Evolutionary conservation across 1,140 invertebrate genomes (phyloP).

Genomic region (Asobara japonica): DNA sequence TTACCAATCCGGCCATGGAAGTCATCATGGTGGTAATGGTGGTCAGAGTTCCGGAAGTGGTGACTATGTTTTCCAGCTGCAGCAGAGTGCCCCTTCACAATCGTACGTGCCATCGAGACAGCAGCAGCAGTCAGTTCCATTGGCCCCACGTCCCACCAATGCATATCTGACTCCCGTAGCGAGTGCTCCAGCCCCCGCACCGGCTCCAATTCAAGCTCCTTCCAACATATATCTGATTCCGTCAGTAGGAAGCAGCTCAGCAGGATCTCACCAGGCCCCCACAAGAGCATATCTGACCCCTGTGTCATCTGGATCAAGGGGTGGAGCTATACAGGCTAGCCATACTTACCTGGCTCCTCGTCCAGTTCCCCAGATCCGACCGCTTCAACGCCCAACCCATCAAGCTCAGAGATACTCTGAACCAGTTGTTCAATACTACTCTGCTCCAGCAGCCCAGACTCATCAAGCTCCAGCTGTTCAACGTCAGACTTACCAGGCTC

Average conservation of each 20-base stretch:
- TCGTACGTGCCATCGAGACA: neutral
- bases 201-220: too few relatives aligned
- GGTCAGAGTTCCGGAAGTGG: too few relatives aligned
- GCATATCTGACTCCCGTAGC: neutral
- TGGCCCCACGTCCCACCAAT: neutral
- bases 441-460: slow-evolving; percentile 15
- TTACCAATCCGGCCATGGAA: slow-evolving; percentile 27
- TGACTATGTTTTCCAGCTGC: too few relatives aligned
- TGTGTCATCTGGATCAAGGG: too few relatives aligned
- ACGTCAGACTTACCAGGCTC: neutral
- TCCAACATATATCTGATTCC: too few relatives aligned
- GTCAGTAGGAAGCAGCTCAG: too few relatives aligned
- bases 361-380: neutral
- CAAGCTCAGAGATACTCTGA: neutral
- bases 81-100: neutral
- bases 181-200: too few relatives aligned
- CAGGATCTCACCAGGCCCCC: neutral
- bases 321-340: neutral
- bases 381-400: neutral
- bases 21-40: too few relatives aligned
- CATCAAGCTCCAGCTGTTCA: neutral
- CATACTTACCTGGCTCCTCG: neutral
- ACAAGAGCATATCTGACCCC: too few relatives aligned
- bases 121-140: slow-evolving; percentile 19
- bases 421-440: neutral